These are phyloP conservation scores for Ferrisia virgata DNA, from an alignment of 2,888 invertebrate genomes.

Conservation along the genomic window DNA sequence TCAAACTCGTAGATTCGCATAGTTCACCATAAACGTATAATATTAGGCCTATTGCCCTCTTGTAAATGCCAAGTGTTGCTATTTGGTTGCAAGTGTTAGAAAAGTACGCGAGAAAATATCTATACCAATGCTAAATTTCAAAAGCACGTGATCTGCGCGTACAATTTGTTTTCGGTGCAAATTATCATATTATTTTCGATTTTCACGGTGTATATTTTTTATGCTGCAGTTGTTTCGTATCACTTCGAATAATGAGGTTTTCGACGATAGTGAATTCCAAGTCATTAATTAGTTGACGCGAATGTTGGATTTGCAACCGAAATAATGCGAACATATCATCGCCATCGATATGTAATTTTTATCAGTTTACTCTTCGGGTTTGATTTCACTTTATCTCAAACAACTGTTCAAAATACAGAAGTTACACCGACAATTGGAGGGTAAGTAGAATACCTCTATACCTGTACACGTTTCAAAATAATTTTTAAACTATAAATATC, in stretches of 20 bases:
- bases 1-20: background rate
- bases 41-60: background rate
- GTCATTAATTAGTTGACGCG: background rate
- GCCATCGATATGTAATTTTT: background rate
- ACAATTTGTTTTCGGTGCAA: background rate
- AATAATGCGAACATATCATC: background rate
- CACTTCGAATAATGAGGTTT: background rate
- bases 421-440: conserved; percentile 19
- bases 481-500: background rate
- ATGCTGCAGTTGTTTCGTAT: background rate
- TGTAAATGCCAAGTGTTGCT: no score
- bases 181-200: background rate
- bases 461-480: background rate
- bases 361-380: background rate
- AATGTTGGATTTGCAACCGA: background rate
- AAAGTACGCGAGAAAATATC: background rate
- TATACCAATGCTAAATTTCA: background rate
- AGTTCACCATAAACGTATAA: background rate
- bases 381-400: background rate
- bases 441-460: background rate
- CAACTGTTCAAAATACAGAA: background rate
- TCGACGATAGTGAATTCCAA: background rate
- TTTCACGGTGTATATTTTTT: background rate
- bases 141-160: background rate
- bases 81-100: background rate